phyloP scores from a whole-genome alignment of 2,888 invertebrate genomes.

The Himalopsyche japonica region DNA sequence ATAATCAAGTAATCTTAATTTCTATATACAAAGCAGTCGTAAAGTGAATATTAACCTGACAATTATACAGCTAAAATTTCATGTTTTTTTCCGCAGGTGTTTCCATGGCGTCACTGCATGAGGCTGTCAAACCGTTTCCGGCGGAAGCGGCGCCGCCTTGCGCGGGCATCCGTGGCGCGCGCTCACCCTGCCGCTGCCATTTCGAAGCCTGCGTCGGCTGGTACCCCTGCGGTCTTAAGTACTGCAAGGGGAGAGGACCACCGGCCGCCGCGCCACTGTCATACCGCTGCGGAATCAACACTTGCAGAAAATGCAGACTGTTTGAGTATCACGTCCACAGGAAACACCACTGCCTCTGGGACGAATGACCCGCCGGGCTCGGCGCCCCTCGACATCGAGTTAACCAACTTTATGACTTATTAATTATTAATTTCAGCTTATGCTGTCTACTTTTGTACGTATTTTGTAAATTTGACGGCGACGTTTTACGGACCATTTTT shows the following conservation, averaged over 20 bases:
- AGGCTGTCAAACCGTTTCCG: slow-evolving; percentile 75
- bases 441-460: neutral
- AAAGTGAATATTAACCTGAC: too few relatives aligned
- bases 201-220: slow-evolving; percentile 87
- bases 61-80: neutral
- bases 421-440: neutral
- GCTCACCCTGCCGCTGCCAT: slow-evolving; percentile 81
- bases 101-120: slow-evolving; percentile 41
- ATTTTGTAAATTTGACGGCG: neutral
- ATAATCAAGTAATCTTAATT: too few relatives aligned
- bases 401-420: neutral
- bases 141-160: slow-evolving; percentile 61
- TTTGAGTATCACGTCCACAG: slow-evolving; percentile 85
- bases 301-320: slow-evolving; percentile 86
- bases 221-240: slow-evolving; percentile 95
- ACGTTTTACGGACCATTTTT: neutral
- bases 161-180: slow-evolving; percentile 67
- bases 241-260: slow-evolving; percentile 81
- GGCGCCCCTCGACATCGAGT: neutral
- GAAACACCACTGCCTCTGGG: slow-evolving; percentile 82
- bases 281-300: slow-evolving; percentile 95
- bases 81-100: slow-evolving; percentile 20
- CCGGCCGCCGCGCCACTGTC: slow-evolving; percentile 50
- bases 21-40: neutral
- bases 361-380: slow-evolving; percentile 62